These are phyloP conservation scores for Heliornis fulica DNA, from an alignment of 2,113 vertebrate genomes.

Conservation along the genomic window DNA sequence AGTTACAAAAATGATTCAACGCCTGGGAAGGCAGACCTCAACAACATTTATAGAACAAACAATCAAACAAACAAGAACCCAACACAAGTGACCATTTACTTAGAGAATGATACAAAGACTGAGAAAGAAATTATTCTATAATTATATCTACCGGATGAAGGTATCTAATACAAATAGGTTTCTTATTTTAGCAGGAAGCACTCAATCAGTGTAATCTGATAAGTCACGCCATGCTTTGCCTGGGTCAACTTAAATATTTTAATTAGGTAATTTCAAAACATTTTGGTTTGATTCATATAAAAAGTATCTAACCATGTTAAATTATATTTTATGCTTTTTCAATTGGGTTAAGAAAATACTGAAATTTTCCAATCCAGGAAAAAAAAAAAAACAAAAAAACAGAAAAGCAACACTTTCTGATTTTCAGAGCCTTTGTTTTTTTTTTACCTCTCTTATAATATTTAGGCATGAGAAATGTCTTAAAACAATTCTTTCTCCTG, in stretches of 20 bases:
- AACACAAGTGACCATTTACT: not conserved
- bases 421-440: not conserved
- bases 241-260: slow-evolving; percentile 11
- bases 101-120: not conserved
- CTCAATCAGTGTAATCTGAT: slow-evolving; percentile 32
- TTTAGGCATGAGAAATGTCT: not conserved
- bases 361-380: not conserved
- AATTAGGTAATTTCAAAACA: not conserved
- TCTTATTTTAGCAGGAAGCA: slow-evolving; percentile 48
- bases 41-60: not conserved
- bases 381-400: not conserved
- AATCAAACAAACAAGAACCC: not conserved
- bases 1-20: not conserved
- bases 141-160: slow-evolving; percentile 27
- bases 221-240: not conserved
- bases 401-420: not conserved
- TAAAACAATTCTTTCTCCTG: not conserved
- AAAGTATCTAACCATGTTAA: not conserved
- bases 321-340: not conserved
- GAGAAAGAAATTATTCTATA: slow-evolving; percentile 19
- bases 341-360: not conserved
- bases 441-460: fast-evolving
- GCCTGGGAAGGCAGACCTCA: not conserved
- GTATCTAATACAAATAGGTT: slow-evolving; percentile 36
- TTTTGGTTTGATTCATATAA: not conserved